Base-by-base conservation (phyloP, 1,140 invertebrate genomes). In the Drosophila pseudoobscura region DNA sequence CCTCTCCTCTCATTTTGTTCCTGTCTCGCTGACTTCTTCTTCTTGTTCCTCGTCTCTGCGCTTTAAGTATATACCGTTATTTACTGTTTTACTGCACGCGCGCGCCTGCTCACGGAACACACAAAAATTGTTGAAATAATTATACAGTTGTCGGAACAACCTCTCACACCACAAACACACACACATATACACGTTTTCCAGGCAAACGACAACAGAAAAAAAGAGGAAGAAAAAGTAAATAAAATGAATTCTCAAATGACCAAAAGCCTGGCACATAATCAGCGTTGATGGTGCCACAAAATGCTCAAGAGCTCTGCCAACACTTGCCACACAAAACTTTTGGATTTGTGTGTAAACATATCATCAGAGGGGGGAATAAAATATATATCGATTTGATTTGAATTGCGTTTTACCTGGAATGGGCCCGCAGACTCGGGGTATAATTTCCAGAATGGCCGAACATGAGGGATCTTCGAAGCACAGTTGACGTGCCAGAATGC, bases 401-500 rank as follows among this genome's bases (percentile, higher is more conserved):
- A 26, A 46, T 39, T 2, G 24, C 20, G 15, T 49, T 22, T 95
- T 92, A 97, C 96, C 96, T 91, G 96, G 94, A 93, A 97, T 96
- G 53, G 96, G 95, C 53, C 96, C 96, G 92, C 96, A 97, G 57
- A 97, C 96, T 74, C 96, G 93, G 26, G 96, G 96, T 83, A 97
- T 97, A 74, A 97, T 96, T 93, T 97, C 96, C 82, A 97, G 92
- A 89, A 97, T 97, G 46, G 96, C 96, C 68, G 96, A 96, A 92
- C 96, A 97, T 62, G 96, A 96, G 31, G 95, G 93, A 92, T 97
- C 96, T 90, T 97, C 96, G 90, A 96, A 96, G 92, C 96, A 97
- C 26, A 96, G 93, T 91, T 97, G 95, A 69, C 96, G 94, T 15
- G 96, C 96, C 77, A 96, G 93, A 55, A 97, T 93, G 92, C 96